These are phyloP conservation scores for Cariama cristata DNA, from an alignment of 2,113 vertebrate genomes.

Conservation along the genomic window DNA sequence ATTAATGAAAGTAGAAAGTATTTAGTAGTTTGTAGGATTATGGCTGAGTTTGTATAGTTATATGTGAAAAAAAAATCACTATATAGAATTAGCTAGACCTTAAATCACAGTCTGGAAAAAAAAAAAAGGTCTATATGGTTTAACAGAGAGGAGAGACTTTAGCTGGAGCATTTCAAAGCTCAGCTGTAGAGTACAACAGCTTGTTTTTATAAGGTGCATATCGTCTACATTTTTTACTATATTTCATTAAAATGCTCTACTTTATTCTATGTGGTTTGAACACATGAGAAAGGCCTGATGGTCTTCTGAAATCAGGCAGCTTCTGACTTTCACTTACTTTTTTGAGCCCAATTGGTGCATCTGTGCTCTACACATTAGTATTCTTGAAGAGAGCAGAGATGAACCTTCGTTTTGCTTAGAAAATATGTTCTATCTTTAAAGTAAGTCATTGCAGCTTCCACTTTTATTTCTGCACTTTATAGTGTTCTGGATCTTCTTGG, in stretches of 20 bases:
- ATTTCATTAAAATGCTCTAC: constrained; percentile 47
- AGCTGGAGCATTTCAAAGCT: neutral
- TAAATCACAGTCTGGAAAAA: neutral
- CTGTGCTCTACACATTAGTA: neutral
- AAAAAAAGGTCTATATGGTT: neutral
- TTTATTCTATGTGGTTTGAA: constrained; percentile 29
- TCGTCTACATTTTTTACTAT: neutral
- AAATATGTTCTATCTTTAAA: constrained; percentile 26
- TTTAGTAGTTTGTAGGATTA: neutral
- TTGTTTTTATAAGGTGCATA: constrained; percentile 33
- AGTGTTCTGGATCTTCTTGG: neutral
- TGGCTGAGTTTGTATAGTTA: neutral
- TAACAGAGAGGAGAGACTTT: neutral
- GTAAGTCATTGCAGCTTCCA: neutral
- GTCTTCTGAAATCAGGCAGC: constrained; percentile 32
- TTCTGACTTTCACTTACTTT: neutral
- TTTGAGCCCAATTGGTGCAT: constrained; percentile 14
- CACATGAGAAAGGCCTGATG: neutral
- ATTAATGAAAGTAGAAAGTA: constrained; percentile 1
- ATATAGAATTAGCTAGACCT: neutral
- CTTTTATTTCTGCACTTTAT: neutral
- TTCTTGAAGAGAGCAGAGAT: constrained; percentile 19
- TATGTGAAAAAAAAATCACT: neutral
- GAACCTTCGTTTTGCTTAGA: constrained; percentile 12
- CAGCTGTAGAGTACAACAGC: neutral